A percentile compares a stretch with the other conserved stretches of the same genome.
Conservation (phyloP, 2,113 vertebrate genomes). For the Motacilla alba region DNA sequence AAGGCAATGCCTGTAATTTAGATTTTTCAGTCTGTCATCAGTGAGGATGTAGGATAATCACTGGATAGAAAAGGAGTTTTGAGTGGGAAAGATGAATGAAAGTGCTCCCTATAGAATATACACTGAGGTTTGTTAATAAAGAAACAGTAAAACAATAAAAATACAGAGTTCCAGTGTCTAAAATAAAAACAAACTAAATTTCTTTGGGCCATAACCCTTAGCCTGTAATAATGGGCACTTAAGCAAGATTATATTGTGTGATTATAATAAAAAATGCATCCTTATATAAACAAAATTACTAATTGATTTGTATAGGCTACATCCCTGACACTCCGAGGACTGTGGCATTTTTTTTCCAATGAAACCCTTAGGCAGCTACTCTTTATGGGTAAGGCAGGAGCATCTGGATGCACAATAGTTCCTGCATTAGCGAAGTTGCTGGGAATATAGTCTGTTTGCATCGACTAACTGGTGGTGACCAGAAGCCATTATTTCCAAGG, state of each 20-base stretch:
- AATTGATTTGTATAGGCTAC: constrained; percentile 43
- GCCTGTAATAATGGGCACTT: constrained; percentile 24
- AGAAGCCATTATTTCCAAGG: constrained; percentile 65
- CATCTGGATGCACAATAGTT: constrained; percentile 36
- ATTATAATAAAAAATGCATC: constrained; percentile 46
- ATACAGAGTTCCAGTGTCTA: not conserved
- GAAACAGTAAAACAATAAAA: constrained; percentile 12
- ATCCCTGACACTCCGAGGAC: constrained; percentile 54
- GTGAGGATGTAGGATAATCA: not conserved
- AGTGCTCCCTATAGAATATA: not conserved
- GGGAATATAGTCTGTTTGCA: constrained; percentile 27
- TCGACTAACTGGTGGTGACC: constrained; percentile 62
- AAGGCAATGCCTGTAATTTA: not conserved
- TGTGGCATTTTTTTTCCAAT: constrained; percentile 14
- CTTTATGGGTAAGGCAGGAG: constrained; percentile 21
- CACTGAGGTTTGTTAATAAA: constrained; percentile 9
- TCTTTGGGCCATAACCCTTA: constrained; percentile 12
- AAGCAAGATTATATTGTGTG: constrained; percentile 34
- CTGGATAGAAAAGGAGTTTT: not conserved
- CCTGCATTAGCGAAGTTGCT: constrained; percentile 58
- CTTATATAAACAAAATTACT: constrained; percentile 54
- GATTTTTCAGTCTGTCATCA: not conserved
- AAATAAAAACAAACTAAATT: constrained; percentile 7
- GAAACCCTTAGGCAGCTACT: constrained; percentile 30
- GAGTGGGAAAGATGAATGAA: not conserved